Percentiles rank a stretch among this genome's conserved stretches.
These are phyloP conservation scores for Gambusia holbrooki DNA, from an alignment of 2,113 vertebrate species.

Conservation along the genomic window DNA sequence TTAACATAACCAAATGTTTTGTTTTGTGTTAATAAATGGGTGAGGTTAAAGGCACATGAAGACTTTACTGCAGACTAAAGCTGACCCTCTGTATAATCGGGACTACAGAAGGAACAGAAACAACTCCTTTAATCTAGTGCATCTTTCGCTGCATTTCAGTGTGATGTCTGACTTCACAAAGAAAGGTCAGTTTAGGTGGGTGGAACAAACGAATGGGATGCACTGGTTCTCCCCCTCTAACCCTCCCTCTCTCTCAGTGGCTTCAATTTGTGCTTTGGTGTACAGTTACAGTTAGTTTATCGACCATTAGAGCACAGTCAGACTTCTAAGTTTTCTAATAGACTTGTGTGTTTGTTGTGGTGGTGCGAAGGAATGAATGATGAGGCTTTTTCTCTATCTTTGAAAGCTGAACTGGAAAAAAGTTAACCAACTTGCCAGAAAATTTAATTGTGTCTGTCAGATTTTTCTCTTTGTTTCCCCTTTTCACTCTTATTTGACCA, in stretches of 20 bases:
- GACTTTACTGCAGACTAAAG: conserved; percentile 37
- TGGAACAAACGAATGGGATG: conserved; percentile 72
- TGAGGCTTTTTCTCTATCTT: conserved; percentile 44
- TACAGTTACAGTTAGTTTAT: conserved; percentile 62
- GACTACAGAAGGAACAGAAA: conserved; percentile 33
- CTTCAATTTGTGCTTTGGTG: conserved; percentile 62
- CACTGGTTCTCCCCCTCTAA: conserved; percentile 27
- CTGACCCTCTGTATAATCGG: conserved; percentile 45
- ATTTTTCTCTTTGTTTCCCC: conserved; percentile 13
- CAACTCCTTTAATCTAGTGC: conserved; percentile 72
- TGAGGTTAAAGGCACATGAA: conserved; percentile 50
- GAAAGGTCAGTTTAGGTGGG: conserved; percentile 66
- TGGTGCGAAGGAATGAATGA: conserved; percentile 13
- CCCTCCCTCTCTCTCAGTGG: conserved; percentile 43
- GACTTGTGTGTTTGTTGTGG: conserved; percentile 42
- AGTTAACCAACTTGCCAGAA: conserved; percentile 44
- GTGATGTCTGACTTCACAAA: conserved; percentile 67
- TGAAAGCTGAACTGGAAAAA: conserved; percentile 56
- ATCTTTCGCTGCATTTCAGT: conserved; percentile 50
- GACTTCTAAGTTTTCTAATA: conserved; percentile 48
- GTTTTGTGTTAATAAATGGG: conserved; percentile 13
- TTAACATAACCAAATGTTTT: conserved; percentile 38
- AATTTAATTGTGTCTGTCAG: conserved; percentile 16
- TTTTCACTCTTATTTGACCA: conserved; percentile 19
- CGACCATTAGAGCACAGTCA: conserved; percentile 56